Conservation (phyloP, 2,888 invertebrate species). For the Patella caerulea region DNA sequence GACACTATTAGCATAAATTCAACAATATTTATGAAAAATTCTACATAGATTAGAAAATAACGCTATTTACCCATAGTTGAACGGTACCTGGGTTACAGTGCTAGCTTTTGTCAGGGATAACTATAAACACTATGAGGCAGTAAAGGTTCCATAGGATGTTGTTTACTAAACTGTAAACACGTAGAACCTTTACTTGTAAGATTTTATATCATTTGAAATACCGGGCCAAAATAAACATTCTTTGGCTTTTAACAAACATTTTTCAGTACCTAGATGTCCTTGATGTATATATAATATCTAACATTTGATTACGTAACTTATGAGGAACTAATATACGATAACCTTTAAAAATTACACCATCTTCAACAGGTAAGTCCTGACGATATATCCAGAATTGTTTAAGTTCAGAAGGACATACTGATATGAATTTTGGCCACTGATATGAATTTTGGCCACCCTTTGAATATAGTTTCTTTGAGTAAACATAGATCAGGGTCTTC, state of each 20-base stretch:
- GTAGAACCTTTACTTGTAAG: not conserved
- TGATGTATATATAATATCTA: conserved; percentile 12
- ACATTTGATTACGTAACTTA: not conserved
- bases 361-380: not conserved
- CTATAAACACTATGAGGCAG: not conserved
- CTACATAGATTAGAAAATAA: not conserved
- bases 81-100: too few relatives aligned
- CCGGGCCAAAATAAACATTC: too few relatives aligned
- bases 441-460: not conserved
- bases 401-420: too few relatives aligned
- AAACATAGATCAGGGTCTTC: not conserved
- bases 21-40: too few relatives aligned
- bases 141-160: not conserved
- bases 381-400: not conserved
- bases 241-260: too few relatives aligned
- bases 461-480: not conserved
- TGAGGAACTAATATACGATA: not conserved
- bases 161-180: not conserved
- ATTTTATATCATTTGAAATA: not conserved
- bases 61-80: not conserved
- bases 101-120: not conserved
- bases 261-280: too few relatives aligned
- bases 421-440: too few relatives aligned
- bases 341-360: too few relatives aligned
- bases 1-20: too few relatives aligned